phyloP scores from a whole-genome alignment of 23 tunicate species.

The Diplosoma virens region DNA sequence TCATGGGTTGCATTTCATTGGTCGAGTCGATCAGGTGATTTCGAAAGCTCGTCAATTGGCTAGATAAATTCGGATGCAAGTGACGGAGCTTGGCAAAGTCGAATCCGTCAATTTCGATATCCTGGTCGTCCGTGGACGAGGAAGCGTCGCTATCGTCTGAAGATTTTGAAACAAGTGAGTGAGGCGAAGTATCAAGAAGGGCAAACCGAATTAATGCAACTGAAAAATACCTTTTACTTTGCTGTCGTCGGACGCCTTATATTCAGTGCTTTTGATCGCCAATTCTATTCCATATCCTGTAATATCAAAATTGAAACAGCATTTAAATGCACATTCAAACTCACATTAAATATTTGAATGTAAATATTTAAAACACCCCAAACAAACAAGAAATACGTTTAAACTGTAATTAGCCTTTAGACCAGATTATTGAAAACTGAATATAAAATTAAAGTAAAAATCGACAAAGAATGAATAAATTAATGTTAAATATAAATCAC shows the following conservation, averaged over 20 bases:
- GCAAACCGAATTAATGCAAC: background rate
- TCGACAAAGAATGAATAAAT: too few species aligned
- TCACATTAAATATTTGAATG: too few species aligned
- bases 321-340: too few species aligned
- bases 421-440: too few species aligned
- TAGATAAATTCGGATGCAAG: conserved; percentile 64
- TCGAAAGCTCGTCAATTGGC: conserved; percentile 60
- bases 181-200: background rate
- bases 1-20: conserved; percentile 97
- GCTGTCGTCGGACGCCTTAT: conserved; percentile 96
- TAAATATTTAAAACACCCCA: too few species aligned
- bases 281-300: conserved; percentile 98
- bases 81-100: conserved; percentile 59
- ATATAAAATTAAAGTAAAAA: too few species aligned
- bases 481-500: too few species aligned
- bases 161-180: background rate
- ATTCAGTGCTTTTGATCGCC: conserved; percentile 95
- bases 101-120: conserved; percentile 82
- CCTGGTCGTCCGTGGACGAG: conserved; percentile 43
- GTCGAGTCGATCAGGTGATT: conserved; percentile 84
- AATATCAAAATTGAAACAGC: background rate
- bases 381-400: too few species aligned
- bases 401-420: too few species aligned
- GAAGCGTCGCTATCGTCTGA: conserved; percentile 47
- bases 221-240: conserved; percentile 54